Conservation (phyloP, 2,888 invertebrate species). For the Pterostichus madidus region DNA sequence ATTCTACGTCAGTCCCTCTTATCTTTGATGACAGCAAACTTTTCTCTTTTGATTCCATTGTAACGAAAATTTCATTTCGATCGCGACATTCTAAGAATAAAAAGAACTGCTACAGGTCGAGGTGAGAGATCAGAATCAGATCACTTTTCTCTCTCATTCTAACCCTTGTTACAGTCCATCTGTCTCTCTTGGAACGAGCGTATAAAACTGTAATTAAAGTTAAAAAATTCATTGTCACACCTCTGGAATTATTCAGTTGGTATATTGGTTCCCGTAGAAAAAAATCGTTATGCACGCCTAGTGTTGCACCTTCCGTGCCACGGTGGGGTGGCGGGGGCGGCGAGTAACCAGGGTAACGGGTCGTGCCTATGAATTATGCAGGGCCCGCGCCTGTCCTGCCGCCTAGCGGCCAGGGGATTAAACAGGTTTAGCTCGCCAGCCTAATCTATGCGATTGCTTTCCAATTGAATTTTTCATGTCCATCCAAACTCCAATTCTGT, state of each 20-base stretch:
- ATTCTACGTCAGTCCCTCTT: slow-evolving; percentile 26
- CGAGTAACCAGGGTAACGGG: slow-evolving; percentile 65
- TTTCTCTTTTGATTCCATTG: slow-evolving; percentile 52
- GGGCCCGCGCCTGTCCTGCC: slow-evolving; percentile 50
- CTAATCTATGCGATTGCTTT: slow-evolving; percentile 62
- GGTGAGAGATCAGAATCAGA: slow-evolving; percentile 50
- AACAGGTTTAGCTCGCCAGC: slow-evolving; percentile 52
- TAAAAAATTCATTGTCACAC: slow-evolving; percentile 66
- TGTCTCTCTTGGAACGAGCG: slow-evolving; percentile 20
- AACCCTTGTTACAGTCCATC: slow-evolving; percentile 1
- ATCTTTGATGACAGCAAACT: slow-evolving; percentile 49
- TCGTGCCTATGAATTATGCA: slow-evolving; percentile 66
- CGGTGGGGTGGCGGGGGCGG: slow-evolving; percentile 43
- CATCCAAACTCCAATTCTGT: background rate
- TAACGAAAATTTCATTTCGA: slow-evolving; percentile 56
- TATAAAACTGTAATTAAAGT: slow-evolving; percentile 64
- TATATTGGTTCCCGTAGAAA: slow-evolving; percentile 62
- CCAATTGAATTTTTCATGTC: slow-evolving; percentile 64
- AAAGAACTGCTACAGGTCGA: slow-evolving; percentile 48
- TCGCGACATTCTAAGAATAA: slow-evolving; percentile 52
- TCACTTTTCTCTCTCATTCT: slow-evolving; percentile 1
- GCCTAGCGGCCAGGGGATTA: slow-evolving; percentile 49
- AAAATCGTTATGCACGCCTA: slow-evolving; percentile 62
- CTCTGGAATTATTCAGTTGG: slow-evolving; percentile 52
- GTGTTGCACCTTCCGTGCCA: slow-evolving; percentile 39